A percentile compares a stretch with the other conserved stretches of the same genome.
Evolutionary conservation across 2,797 vertebrate genomes (phyloP).

Genomic region (Chlorospingus flavigularis): DNA sequence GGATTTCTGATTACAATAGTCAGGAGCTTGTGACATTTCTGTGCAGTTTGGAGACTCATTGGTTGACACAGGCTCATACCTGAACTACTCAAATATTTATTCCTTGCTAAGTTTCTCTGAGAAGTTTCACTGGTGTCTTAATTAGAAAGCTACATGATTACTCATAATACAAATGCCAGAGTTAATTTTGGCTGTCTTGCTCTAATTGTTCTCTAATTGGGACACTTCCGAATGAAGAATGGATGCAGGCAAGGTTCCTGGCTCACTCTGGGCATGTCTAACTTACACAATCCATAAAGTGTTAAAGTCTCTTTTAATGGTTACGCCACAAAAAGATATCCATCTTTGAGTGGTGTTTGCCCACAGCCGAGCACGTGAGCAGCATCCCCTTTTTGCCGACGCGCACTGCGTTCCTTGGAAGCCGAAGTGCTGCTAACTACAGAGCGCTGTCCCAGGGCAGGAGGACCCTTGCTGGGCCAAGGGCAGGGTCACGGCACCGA

Average conservation of each 20-base stretch:
- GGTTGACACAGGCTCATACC: not conserved
- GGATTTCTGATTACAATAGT: not conserved
- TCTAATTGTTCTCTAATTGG: not conserved
- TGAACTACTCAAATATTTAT: not conserved
- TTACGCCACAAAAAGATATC: not conserved
- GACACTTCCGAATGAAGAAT: not conserved
- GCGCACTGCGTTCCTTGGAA: not conserved
- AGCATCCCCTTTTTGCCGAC: not conserved
- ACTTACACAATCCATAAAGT: not conserved
- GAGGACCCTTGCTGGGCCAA: not conserved
- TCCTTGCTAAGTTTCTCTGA: not conserved
- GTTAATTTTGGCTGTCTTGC: not conserved
- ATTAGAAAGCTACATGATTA: not conserved
- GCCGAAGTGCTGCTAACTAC: not conserved
- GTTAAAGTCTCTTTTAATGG: not conserved
- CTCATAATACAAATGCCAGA: not conserved
- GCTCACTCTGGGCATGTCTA: not conserved
- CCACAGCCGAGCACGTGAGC: not conserved
- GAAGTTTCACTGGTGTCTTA: not conserved
- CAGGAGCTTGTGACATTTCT: not conserved
- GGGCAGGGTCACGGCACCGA: accelerated
- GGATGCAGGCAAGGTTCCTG: not conserved
- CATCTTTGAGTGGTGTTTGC: not conserved
- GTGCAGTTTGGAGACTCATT: not conserved
- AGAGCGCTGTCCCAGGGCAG: not conserved